Base-by-base conservation (phyloP, 2,888 invertebrate species). In the Ditula angustiorana region DNA sequence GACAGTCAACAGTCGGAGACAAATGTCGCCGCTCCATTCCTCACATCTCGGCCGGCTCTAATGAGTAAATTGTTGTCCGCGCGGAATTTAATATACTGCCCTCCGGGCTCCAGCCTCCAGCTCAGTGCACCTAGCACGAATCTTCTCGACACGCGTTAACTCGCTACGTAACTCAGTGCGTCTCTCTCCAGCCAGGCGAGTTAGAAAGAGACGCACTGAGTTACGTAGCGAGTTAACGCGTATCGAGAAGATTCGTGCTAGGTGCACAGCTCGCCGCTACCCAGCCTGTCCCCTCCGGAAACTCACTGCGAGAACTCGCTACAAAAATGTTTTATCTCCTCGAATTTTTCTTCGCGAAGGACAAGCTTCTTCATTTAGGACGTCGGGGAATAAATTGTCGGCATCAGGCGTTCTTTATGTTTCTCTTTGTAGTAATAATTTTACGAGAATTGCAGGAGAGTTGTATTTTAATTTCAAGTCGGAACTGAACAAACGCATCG, bases 51-150 rank as follows among this genome's bases (percentile, higher is more conserved):
- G 55, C 24, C 47, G 55, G 47, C 62, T 66, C 71, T 81, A 79
- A 80, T 80, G 79, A 80, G 76, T 68, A 74, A 79, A 80, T 79
- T 77, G 79, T 78, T 78, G 80, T 75, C 77, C 76, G 69, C 71
- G 58, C 69, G 79, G 80, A 81, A 82, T 82, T 76, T 82, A 80
- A 81, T 82, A 81, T 72, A 75, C 73, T 69, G 59, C 64, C 69
- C 57, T 46, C 11, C n/a, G n/a, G n/a, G n/a, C n/a, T n/a, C n/a
- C n/a, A n/a, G n/a, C n/a, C n/a, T n/a, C n/a, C n/a, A n/a, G n/a
- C n/a, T n/a, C n/a, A n/a, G n/a, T n/a, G n/a, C n/a, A n/a, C n/a
- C n/a, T n/a, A n/a, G n/a, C n/a, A n/a, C n/a, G n/a, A n/a, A n/a
- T n/a, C n/a, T n/a, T n/a, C n/a, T n/a, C n/a, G n/a, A n/a, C n/a